These are phyloP conservation scores for Aporrectodea caliginosa DNA, from an alignment of 1,140 invertebrate species.

Conservation along the genomic window DNA sequence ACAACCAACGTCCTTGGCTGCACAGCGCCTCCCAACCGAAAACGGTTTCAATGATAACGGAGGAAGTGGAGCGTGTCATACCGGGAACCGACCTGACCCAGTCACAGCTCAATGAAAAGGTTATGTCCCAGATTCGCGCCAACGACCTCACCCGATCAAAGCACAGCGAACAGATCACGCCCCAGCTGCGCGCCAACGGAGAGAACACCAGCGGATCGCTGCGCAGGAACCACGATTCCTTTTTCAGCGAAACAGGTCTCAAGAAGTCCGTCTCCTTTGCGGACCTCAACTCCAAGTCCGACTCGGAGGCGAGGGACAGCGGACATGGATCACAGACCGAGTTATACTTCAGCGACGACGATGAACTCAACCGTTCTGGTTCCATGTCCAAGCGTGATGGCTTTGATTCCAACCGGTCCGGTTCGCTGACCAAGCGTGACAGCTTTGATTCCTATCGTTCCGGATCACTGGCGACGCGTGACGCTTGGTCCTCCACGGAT, in stretches of 20 bases:
- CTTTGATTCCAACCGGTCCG: background rate
- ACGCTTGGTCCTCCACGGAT: background rate
- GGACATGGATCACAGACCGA: background rate
- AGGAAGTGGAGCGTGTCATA: slow-evolving; percentile 36
- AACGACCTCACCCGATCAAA: slow-evolving; percentile 19
- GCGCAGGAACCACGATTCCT: background rate
- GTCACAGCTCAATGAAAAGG: slow-evolving; percentile 43
- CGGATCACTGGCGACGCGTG: background rate
- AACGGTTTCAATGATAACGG: slow-evolving; percentile 10
- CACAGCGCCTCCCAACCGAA: background rate
- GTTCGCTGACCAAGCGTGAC: background rate
- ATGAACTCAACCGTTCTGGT: background rate
- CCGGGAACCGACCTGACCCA: slow-evolving; percentile 45
- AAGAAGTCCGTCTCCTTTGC: background rate
- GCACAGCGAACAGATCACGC: slow-evolving; percentile 39
- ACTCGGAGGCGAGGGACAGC: background rate
- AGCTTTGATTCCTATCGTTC: background rate
- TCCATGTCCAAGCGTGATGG: background rate
- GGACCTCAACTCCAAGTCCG: background rate
- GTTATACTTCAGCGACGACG: background rate
- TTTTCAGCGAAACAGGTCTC: slow-evolving; percentile 20
- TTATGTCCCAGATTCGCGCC: slow-evolving; percentile 40
- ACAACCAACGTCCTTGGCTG: background rate
- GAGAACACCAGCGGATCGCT: background rate
- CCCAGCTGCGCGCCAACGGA: slow-evolving; percentile 40